Evolutionary conservation across 2,113 vertebrate species (phyloP).

Genomic region (Bungarus multicinctus): DNA sequence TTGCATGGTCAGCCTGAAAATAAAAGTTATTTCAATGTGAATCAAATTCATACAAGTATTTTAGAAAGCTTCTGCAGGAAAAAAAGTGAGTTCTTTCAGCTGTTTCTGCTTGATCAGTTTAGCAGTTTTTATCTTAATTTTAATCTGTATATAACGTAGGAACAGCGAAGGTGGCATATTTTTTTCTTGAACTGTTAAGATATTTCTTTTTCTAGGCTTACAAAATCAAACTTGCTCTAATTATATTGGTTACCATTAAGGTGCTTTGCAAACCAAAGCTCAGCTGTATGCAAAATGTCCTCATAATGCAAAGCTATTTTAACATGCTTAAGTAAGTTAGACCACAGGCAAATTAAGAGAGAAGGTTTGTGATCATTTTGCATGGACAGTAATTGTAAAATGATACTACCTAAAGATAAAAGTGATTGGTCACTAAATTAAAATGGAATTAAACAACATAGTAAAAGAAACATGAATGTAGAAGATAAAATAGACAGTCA

Average conservation of each 20-base stretch:
- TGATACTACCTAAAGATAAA: neutral
- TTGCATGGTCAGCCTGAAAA: constrained; percentile 47
- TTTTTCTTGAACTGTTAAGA: neutral
- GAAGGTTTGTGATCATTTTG: neutral
- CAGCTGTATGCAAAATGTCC: neutral
- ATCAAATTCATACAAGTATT: constrained; percentile 42
- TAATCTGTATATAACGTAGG: constrained; percentile 26
- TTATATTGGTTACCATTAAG: constrained; percentile 20
- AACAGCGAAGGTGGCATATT: neutral
- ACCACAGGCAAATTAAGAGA: neutral
- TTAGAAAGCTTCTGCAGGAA: constrained; percentile 15
- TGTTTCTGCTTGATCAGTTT: constrained; percentile 26
- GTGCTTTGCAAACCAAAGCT: neutral
- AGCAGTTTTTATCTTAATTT: constrained; percentile 17
- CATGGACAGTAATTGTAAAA: neutral
- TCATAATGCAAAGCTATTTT: neutral
- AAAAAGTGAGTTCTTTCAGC: constrained; percentile 16
- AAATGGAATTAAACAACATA: neutral
- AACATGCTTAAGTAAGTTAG: neutral
- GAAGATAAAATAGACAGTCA: neutral
- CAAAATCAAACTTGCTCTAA: neutral
- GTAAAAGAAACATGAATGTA: neutral
- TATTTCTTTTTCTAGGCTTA: neutral
- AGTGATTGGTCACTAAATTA: neutral
- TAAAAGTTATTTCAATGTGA: constrained; percentile 52